Evolutionary conservation across 2,888 invertebrate genomes (phyloP).

Genomic region (Leptinotarsa haldemani): DNA sequence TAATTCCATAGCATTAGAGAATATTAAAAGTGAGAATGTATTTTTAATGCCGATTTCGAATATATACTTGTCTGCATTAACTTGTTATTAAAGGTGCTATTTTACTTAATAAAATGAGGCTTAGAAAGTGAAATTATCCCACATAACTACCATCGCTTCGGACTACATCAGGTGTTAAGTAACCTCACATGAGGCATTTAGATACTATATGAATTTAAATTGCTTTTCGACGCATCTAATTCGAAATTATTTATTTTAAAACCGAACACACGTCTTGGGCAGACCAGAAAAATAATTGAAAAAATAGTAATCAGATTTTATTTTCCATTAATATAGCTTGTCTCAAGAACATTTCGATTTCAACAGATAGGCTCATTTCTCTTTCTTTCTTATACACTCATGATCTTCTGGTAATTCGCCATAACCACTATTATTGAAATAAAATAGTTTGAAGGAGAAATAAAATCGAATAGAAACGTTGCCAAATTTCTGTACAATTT

Average conservation of each 20-base stretch:
- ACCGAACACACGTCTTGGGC: background rate
- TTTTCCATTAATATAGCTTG: background rate
- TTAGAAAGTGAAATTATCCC: constrained; percentile 20
- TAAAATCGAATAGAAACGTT: no score
- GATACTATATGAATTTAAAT: constrained; percentile 14
- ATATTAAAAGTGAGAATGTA: constrained; percentile 14
- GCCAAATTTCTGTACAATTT: no score
- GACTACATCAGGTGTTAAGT: constrained; percentile 11
- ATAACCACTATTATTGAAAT: no score
- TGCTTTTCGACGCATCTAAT: background rate
- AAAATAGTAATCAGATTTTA: background rate
- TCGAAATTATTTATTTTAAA: background rate
- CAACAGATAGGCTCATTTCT: no score
- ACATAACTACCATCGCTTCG: background rate
- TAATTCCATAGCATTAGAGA: constrained; percentile 15
- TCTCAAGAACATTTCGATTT: no score
- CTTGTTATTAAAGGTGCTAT: constrained; percentile 16
- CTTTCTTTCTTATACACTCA: no score
- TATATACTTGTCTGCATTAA: constrained; percentile 8
- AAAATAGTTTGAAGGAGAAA: no score
- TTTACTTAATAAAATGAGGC: constrained; percentile 7
- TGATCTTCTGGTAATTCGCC: no score
- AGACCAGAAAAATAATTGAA: background rate
- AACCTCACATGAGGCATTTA: background rate
- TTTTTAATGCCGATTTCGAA: constrained; percentile 10